A percentile compares a stretch with the other conserved stretches of the same genome.
Evolutionary conservation across 1,140 invertebrate species (phyloP).

Genomic region (Lordiphosa stackelbergi): DNA sequence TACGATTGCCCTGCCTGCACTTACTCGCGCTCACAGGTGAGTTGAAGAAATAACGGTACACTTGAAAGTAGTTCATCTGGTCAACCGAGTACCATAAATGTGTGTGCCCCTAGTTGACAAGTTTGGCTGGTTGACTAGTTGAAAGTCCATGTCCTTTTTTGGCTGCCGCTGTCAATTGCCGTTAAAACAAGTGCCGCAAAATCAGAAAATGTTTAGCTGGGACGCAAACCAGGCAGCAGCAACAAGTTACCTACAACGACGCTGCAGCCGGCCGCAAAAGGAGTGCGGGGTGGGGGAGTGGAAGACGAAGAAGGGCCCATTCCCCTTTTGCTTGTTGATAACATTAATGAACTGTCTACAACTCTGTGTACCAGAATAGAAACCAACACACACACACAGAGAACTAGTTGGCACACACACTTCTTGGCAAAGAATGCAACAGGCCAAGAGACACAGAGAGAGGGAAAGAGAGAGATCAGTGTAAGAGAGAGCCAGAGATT

Average conservation of each 20-base stretch:
- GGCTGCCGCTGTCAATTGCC: conserved; percentile 50
- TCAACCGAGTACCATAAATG: conserved; percentile 63
- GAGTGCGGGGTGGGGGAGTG: neutral
- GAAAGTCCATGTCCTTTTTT: conserved; percentile 61
- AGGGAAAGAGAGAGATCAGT: conserved; percentile 2
- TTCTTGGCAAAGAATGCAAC: conserved; percentile 63
- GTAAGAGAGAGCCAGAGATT: conserved; percentile 7
- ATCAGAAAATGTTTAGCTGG: conserved; percentile 30
- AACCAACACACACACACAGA: conserved; percentile 23
- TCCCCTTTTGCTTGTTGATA: conserved; percentile 51
- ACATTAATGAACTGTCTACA: conserved; percentile 72
- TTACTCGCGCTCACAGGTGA: conserved; percentile 27
- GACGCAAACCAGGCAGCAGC: conserved; percentile 33
- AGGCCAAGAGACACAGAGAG: conserved; percentile 18
- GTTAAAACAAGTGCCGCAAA: conserved; percentile 22
- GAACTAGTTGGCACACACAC: conserved; percentile 35
- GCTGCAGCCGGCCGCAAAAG: neutral
- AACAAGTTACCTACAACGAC: conserved; percentile 19
- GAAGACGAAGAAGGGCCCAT: conserved; percentile 3
- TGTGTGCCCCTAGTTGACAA: conserved; percentile 48
- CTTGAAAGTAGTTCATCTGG: conserved; percentile 70
- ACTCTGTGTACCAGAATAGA: conserved; percentile 63
- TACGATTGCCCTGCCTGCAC: conserved; percentile 18
- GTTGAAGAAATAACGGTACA: conserved; percentile 22
- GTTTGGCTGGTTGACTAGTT: conserved; percentile 41